Percentiles rank a stretch among this genome's conserved stretches.
phyloP scores from a whole-genome alignment of 2,113 vertebrate genomes.

The Gobius niger region DNA sequence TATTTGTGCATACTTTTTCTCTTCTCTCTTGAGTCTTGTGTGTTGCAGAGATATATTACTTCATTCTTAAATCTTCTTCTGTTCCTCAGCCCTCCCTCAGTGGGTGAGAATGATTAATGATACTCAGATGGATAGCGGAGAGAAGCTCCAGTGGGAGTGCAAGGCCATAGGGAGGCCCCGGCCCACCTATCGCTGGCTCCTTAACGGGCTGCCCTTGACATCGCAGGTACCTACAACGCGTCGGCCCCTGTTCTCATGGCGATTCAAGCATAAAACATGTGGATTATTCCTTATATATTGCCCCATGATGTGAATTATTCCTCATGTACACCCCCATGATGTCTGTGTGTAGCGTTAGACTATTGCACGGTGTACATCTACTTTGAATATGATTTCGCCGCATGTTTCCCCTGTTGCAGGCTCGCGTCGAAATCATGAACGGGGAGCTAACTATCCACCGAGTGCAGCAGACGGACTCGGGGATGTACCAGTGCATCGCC shows the following conservation, averaged over 20 bases:
- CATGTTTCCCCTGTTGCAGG: slow-evolving; percentile 78
- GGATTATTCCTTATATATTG: slow-evolving; percentile 22
- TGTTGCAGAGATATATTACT: slow-evolving; percentile 54
- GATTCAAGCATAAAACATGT: slow-evolving; percentile 22
- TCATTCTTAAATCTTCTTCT: slow-evolving; percentile 32
- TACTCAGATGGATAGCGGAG: slow-evolving; percentile 92
- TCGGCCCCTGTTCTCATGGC: slow-evolving; percentile 11
- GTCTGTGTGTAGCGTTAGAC: neutral
- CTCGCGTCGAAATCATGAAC: slow-evolving; percentile 83
- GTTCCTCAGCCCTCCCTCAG: slow-evolving; percentile 84
- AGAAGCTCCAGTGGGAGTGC: slow-evolving; percentile 92
- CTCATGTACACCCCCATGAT: neutral
- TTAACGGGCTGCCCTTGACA: slow-evolving; percentile 82
- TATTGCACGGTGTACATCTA: neutral
- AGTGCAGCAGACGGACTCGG: slow-evolving; percentile 88
- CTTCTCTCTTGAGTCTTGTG: slow-evolving; percentile 1
- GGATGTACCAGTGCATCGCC: slow-evolving; percentile 96
- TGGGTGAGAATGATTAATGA: slow-evolving; percentile 94
- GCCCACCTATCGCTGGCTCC: slow-evolving; percentile 91
- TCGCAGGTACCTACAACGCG: slow-evolving; percentile 79
- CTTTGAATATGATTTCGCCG: neutral
- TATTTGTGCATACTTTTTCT: neutral
- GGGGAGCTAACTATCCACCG: slow-evolving; percentile 85
- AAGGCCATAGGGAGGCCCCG: slow-evolving; percentile 89
- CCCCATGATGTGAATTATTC: neutral